phyloP scores from a whole-genome alignment of 2,113 vertebrate species.

The Semnopithecus entellus region DNA sequence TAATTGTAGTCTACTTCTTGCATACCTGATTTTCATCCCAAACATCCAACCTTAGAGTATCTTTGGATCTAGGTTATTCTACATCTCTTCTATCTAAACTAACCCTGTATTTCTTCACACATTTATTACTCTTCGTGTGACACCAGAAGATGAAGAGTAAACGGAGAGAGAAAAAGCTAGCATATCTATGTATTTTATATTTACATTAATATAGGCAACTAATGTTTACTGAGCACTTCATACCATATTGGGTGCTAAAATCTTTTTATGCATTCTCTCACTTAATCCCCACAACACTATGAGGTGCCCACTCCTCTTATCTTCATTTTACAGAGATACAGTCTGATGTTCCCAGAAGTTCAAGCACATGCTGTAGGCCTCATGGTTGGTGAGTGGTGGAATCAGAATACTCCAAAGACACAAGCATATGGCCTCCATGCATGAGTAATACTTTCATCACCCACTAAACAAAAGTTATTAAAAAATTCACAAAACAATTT shows the following conservation, averaged over 20 bases:
- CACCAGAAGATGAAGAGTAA: neutral
- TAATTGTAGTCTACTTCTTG: neutral
- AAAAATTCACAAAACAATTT: neutral
- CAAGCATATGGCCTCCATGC: neutral
- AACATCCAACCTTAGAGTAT: neutral
- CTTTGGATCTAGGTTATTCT: neutral
- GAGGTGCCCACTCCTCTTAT: neutral
- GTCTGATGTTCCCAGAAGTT: neutral
- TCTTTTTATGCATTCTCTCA: neutral
- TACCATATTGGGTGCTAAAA: neutral
- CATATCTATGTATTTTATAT: neutral
- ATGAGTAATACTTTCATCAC: neutral
- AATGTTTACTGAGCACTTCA: neutral
- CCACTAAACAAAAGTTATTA: neutral
- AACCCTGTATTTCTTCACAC: neutral
- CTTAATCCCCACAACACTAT: neutral
- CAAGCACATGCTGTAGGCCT: neutral
- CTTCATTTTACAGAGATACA: neutral
- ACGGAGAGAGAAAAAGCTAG: neutral
- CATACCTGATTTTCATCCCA: neutral
- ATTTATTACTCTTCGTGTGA: neutral
- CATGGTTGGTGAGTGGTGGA: neutral
- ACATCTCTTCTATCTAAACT: neutral
- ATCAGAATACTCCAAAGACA: neutral
- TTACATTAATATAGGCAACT: neutral